Base-by-base conservation (phyloP, 64 coral and sea anemone species). In the Catalaphyllia jardinei region DNA sequence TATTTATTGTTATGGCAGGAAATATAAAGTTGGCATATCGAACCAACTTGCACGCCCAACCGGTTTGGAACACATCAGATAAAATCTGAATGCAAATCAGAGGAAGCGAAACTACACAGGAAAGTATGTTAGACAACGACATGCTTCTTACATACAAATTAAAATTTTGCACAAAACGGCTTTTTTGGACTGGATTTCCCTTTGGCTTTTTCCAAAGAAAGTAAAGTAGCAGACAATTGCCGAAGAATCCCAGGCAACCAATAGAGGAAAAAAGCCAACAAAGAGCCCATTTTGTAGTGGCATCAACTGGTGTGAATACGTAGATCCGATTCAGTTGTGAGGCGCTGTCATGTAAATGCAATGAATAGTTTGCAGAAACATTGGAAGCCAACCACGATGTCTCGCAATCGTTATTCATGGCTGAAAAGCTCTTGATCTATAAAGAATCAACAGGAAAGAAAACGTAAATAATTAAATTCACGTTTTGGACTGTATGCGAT, bases 31-130 rank as follows among this genome's bases (percentile, higher is more conserved):
- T 52, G 10, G 52, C 9, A 39, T 77, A 92, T 39, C 90, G 55
- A 3, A 86, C 82, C 19, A 62, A 9, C 10, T 63, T 85, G 38
- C 90, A 92, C 3, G 33, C 6, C 71, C 52, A 92, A 4, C 75
- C 82, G 13, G 27, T 92, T 11, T 92, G 80, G 17, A 92, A 73
- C 20, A 92, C 80, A 71, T 92, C 90, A 8, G 80, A 75, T 14
- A 24, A 79, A 1, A 62, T 62, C 54, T 77, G 73, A 13, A 79
- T 31, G 76, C 72, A 71, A 1, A 62, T 2, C 9, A 89, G 14
- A 17, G 88, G 73, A 11, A 63, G 12, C 4, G 88, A 78, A 1
- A 89, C 28, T 28, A 14, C 19, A 55, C 73, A 31, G 3, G 52
- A 49, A 20, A 89, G 59, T 10, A 89, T 3, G 60, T 80, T 63